Percentiles rank a stretch among this genome's conserved stretches.
These are phyloP conservation scores for Disparrhopalites patrizii DNA, from an alignment of 2,888 invertebrate species.

Conservation along the genomic window DNA sequence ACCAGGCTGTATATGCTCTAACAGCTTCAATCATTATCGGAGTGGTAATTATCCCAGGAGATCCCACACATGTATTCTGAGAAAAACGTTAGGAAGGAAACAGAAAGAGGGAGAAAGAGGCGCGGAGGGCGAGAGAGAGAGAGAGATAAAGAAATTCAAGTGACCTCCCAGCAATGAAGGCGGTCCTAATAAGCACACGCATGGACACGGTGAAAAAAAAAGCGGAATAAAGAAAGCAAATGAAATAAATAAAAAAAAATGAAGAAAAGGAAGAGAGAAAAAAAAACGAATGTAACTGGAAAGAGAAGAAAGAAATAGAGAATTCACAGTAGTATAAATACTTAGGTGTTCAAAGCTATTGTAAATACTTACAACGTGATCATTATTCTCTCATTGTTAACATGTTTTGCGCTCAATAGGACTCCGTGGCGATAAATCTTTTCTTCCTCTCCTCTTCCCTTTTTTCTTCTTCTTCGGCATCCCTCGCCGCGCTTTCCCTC, in stretches of 20 bases:
- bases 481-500: not conserved
- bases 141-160: constrained; percentile 6
- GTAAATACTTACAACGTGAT: not conserved
- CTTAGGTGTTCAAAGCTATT: not conserved
- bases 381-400: constrained; percentile 22
- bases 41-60: not conserved
- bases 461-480: not conserved
- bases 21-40: not conserved
- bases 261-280: no score
- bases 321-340: constrained; percentile 15
- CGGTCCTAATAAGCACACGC: no score
- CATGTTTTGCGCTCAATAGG: constrained; percentile 18
- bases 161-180: no score
- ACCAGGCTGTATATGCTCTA: not conserved
- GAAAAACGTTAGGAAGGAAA: not conserved
- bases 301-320: constrained; percentile 2
- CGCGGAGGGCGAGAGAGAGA: no score
- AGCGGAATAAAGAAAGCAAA: no score
- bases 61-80: not conserved
- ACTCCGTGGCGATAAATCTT: constrained; percentile 9
- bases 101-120: constrained; percentile 2
- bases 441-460: not conserved
- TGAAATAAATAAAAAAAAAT: no score
- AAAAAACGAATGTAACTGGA: constrained; percentile 11
- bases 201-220: no score